phyloP scores from a whole-genome alignment of 2,797 vertebrate species.

The Hydrolagus colliei region DNA sequence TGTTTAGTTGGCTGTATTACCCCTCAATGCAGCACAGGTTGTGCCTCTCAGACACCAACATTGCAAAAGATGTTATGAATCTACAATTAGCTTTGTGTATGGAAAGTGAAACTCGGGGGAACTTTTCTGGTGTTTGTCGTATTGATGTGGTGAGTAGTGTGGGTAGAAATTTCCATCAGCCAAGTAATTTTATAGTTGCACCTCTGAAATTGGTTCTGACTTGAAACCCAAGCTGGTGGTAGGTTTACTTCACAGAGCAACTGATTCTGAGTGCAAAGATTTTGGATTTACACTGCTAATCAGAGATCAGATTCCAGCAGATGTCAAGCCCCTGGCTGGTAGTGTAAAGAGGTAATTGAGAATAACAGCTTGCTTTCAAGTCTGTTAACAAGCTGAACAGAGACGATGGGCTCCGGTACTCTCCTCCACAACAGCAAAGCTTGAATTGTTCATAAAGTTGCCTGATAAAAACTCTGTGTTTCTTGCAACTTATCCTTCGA shows the following conservation, averaged over 20 bases:
- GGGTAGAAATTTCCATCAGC: too few species aligned
- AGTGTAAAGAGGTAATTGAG: conserved; percentile 15
- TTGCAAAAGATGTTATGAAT: too few species aligned
- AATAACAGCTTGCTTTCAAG: conserved; percentile 20
- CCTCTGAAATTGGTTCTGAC: neutral
- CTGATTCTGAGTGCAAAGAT: neutral
- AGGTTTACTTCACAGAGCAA: neutral
- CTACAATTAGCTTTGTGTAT: neutral
- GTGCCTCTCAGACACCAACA: too few species aligned
- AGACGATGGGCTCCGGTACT: neutral
- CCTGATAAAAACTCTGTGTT: neutral
- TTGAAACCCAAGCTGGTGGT: neutral
- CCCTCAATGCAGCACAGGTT: too few species aligned
- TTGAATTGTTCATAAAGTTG: neutral
- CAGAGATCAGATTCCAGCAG: neutral
- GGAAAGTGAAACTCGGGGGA: neutral
- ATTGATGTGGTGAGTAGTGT: too few species aligned
- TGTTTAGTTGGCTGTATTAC: too few species aligned
- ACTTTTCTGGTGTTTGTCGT: neutral
- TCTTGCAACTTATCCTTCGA: too few species aligned
- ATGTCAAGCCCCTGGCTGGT: conserved; percentile 1
- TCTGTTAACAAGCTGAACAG: conserved; percentile 16
- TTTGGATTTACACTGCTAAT: neutral
- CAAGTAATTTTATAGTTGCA: too few species aligned
- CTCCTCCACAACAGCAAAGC: neutral